phyloP scores from a whole-genome alignment of 2,113 vertebrate genomes.

The Collichthys lucidus region DNA sequence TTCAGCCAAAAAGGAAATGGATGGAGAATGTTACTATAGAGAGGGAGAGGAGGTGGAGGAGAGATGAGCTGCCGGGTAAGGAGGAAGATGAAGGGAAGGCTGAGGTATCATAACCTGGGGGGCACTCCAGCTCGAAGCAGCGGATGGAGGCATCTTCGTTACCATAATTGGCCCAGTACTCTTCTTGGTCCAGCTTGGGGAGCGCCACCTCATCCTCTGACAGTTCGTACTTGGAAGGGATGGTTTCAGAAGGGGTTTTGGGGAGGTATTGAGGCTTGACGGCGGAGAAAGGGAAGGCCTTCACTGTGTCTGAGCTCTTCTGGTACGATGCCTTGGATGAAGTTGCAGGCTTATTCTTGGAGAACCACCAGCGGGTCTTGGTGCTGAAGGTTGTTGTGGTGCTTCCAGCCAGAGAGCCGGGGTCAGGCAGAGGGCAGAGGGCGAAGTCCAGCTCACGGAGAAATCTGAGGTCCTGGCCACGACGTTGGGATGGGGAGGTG shows the following conservation, averaged over 20 bases:
- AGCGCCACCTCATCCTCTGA: conserved; percentile 81
- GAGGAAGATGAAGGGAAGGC: conserved; percentile 71
- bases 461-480: conserved; percentile 90
- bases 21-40: conserved; percentile 68
- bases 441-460: conserved; percentile 90
- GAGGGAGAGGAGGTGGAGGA: conserved; percentile 68
- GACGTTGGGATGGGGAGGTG: conserved; percentile 86
- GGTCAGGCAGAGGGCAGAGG: conserved; percentile 87
- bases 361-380: conserved; percentile 89
- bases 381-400: conserved; percentile 88
- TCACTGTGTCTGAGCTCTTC: conserved; percentile 82
- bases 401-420: conserved; percentile 84
- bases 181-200: conserved; percentile 87
- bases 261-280: conserved; percentile 73
- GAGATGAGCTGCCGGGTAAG: conserved; percentile 36
- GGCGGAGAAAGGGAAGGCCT: conserved; percentile 80
- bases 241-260: conserved; percentile 55
- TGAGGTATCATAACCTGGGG: conserved; percentile 73
- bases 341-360: conserved; percentile 88
- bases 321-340: conserved; percentile 85
- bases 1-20: conserved; percentile 85
- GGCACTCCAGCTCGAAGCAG: conserved; percentile 84
- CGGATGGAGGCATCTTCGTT: conserved; percentile 86
- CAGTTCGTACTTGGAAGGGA: conserved; percentile 81
- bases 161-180: conserved; percentile 88